These are phyloP conservation scores for Epicauta chinensis DNA, from an alignment of 1,140 invertebrate genomes.

Conservation along the genomic window DNA sequence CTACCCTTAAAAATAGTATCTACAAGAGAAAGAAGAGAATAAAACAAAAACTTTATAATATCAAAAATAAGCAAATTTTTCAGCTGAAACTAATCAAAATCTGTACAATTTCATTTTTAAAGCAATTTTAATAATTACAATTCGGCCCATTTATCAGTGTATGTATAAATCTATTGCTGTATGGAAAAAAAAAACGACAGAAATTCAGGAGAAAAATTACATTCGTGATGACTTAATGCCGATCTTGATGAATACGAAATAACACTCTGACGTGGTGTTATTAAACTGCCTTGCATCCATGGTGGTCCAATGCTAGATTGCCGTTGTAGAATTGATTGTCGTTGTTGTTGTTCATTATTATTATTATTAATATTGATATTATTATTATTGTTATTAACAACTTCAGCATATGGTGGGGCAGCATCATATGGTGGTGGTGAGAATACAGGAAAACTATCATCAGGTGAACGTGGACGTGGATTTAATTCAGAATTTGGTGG, in stretches of 20 bases:
- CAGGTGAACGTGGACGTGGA: slow-evolving; percentile 57
- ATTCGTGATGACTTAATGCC: slow-evolving; percentile 72
- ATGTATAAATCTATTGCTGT: no score
- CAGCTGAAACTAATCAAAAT: neutral
- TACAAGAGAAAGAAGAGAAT: slow-evolving; percentile 41
- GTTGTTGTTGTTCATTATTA: no score
- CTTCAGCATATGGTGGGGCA: slow-evolving; percentile 39
- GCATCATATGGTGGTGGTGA: slow-evolving; percentile 67
- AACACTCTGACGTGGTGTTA: slow-evolving; percentile 58
- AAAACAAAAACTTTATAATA: slow-evolving; percentile 2
- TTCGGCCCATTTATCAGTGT: no score
- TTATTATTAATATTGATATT: no score
- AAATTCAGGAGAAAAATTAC: slow-evolving; percentile 49
- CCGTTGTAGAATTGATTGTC: slow-evolving; percentile 40
- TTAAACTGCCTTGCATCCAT: slow-evolving; percentile 46
- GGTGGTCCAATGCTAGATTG: slow-evolving; percentile 49
- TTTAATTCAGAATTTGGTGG: slow-evolving; percentile 65
- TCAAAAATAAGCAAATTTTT: neutral
- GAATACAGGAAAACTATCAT: slow-evolving; percentile 78
- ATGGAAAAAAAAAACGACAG: no score
- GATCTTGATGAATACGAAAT: slow-evolving; percentile 64
- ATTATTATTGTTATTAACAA: slow-evolving; percentile 17
- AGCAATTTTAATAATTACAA: neutral
- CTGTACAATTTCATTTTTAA: neutral
- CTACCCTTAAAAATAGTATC: slow-evolving; percentile 47